Evolutionary conservation across 2,888 invertebrate species (phyloP), one percentile per base, ranked within the genome.

Genomic region (Bruchidius siliquastri): DNA sequence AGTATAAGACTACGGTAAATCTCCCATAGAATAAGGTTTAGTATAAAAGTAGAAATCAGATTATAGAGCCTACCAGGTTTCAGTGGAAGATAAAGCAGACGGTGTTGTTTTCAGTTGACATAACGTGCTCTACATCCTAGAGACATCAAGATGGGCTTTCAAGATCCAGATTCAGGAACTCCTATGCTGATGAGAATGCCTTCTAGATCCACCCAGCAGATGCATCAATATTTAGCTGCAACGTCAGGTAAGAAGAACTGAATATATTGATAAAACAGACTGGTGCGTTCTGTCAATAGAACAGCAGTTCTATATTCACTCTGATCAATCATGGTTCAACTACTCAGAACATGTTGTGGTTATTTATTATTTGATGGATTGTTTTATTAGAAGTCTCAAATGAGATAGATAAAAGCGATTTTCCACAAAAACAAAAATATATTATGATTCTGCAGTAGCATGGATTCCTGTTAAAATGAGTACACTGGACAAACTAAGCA

Each of bases 221-320:
- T 73, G 0, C 75, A 72, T 49, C 78, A 76, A 72, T 73, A 75
- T 72, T 66, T 76, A 32, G 78, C 76, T 18, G 75, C 75, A 13
- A 76, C 72, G 0, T 76, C 77, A 75, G 79, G 79, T 79, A 68
- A 71, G 76, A 30, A 20, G 68, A 26, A 49, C n/a, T n/a, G n/a
- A n/a, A n/a, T n/a, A n/a, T n/a, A n/a, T n/a, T n/a, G n/a, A n/a
- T n/a, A n/a, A n/a, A n/a, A n/a, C n/a, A n/a, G n/a, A n/a, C n/a
- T n/a, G n/a, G n/a, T n/a, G n/a, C n/a, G n/a, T n/a, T n/a, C n/a
- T n/a, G n/a, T n/a, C n/a, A n/a, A n/a, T n/a, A n/a, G n/a, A n/a
- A n/a, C n/a, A n/a, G n/a, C n/a, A n/a, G n/a, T n/a, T 30, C 30
- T 30, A 30, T 6, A 30, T 30, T 6, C 30, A 30, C 30, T 30